phyloP scores from a whole-genome alignment of 2,888 invertebrate species.

The Drosophila kuntzei region DNA sequence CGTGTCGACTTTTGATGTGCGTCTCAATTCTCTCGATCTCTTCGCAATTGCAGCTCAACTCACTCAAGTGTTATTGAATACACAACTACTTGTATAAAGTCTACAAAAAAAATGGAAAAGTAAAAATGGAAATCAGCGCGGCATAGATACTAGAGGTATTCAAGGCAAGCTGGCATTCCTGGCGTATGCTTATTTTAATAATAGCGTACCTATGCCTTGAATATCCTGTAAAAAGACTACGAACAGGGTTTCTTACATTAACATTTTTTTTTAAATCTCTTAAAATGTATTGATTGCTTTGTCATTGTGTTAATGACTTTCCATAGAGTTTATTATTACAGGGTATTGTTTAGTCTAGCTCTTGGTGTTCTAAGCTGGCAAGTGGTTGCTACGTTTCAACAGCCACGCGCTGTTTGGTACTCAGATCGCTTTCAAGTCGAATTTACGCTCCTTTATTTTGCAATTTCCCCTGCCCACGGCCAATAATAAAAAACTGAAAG shows the following conservation, averaged over 20 bases:
- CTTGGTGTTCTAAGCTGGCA: neutral
- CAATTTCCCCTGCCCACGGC: slow-evolving; percentile 59
- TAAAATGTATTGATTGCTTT: neutral
- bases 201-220: neutral
- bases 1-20: slow-evolving; percentile 39
- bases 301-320: neutral
- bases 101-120: slow-evolving; percentile 9
- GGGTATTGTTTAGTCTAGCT: slow-evolving; percentile 25
- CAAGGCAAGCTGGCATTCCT: slow-evolving; percentile 40
- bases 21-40: slow-evolving; percentile 70
- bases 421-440: slow-evolving; percentile 68
- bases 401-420: slow-evolving; percentile 62
- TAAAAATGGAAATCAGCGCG: slow-evolving; percentile 9
- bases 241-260: neutral
- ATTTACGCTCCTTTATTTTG: slow-evolving; percentile 73
- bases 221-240: slow-evolving; percentile 22
- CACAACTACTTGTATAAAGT: slow-evolving; percentile 31
- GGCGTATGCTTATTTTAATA: slow-evolving; percentile 59
- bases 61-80: slow-evolving; percentile 68
- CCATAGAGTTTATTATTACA: neutral
- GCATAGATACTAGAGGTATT: neutral
- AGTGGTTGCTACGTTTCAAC: slow-evolving; percentile 26
- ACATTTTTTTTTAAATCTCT: neutral
- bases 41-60: slow-evolving; percentile 68
- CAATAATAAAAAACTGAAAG: slow-evolving; percentile 50